Conservation (phyloP, 2,113 vertebrate species). For the Raja brachyura region DNA sequence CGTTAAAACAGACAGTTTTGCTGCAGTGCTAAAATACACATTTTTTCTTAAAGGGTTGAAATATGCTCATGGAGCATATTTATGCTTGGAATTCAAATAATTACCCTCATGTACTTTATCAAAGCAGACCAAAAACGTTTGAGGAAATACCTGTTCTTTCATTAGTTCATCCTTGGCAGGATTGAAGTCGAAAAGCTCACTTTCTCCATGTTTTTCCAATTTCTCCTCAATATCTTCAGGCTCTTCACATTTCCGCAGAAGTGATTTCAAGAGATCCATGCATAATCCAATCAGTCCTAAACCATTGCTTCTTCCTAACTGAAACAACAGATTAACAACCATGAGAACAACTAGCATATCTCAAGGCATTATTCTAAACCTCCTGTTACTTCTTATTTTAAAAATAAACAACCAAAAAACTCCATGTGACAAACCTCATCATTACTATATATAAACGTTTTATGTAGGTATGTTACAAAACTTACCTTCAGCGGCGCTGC, state of each 20-base stretch:
- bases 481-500: no score
- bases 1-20: not conserved
- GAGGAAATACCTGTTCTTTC: conserved; percentile 52
- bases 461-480: no score
- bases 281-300: conserved; percentile 52
- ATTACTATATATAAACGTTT: not conserved
- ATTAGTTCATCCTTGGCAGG: conserved; percentile 41
- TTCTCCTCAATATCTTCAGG: conserved; percentile 43
- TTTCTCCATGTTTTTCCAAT: conserved; percentile 44
- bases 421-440: not conserved
- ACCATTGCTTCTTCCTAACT: conserved; percentile 61
- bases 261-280: conserved; percentile 59
- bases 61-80: not conserved
- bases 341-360: not conserved
- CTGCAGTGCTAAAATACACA: not conserved
- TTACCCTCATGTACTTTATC: not conserved
- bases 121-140: not conserved
- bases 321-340: conserved; percentile 39
- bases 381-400: not conserved
- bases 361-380: not conserved
- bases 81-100: not conserved
- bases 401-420: no score
- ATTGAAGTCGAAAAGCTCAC: conserved; percentile 63
- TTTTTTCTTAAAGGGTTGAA: not conserved
- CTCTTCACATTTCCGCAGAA: conserved; percentile 56